Conservation (phyloP, 1,140 invertebrate genomes). For the Maniola jurtina region DNA sequence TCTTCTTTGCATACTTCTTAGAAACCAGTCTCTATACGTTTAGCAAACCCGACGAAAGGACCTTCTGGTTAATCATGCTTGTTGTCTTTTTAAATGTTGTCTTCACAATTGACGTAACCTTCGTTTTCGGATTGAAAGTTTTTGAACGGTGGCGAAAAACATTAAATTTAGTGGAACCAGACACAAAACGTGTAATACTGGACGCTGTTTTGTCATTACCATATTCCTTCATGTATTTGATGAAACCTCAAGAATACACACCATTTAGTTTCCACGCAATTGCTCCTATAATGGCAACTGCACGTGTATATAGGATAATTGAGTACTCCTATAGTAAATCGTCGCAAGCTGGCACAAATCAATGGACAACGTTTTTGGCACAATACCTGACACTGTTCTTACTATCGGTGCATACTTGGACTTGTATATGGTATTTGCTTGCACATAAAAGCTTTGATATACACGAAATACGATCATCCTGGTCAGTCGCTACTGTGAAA, state of each 20-base stretch:
- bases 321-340: conserved; percentile 66
- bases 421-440: conserved; percentile 66
- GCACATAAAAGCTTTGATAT: conserved; percentile 60
- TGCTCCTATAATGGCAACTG: conserved; percentile 52
- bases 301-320: conserved; percentile 62
- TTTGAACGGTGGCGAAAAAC: conserved; percentile 66
- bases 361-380: conserved; percentile 69
- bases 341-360: conserved; percentile 68
- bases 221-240: conserved; percentile 57
- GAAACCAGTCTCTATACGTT: conserved; percentile 67
- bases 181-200: conserved; percentile 50
- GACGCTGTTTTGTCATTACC: conserved; percentile 64
- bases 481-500: conserved; percentile 56
- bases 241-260: conserved; percentile 32
- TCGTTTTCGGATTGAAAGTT: conserved; percentile 63
- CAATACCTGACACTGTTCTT: conserved; percentile 67
- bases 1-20: conserved; percentile 57
- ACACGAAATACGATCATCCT: conserved; percentile 54
- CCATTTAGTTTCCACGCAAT: conserved; percentile 52
- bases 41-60: conserved; percentile 41
- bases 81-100: conserved; percentile 54
- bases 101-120: conserved; percentile 55
- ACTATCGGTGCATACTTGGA: conserved; percentile 65
- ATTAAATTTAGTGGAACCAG: conserved; percentile 64
- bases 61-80: conserved; percentile 48